Evolutionary conservation across 1,140 invertebrate genomes (phyloP), one percentile per base, ranked within the genome.

Genomic region (Calephelis virginiensis): DNA sequence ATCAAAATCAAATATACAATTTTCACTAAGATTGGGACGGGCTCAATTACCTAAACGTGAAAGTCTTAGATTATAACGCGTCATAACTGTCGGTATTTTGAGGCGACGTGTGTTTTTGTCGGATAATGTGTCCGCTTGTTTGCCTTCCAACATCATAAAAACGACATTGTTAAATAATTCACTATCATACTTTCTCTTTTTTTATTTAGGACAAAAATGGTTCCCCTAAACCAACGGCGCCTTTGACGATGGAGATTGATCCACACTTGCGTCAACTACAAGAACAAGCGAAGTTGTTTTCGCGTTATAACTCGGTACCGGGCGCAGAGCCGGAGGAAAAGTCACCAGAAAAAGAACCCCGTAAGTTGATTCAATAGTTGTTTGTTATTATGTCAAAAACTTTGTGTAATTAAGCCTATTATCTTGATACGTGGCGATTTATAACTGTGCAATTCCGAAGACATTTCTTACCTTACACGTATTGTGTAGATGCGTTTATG

Each of bases 211-310:
- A 72, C 61, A 80, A 93, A 85, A 88, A 86, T 72, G 92, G 80
- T 71, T 91, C 77, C 70, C 82, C 77, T 64, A 89, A 90, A 78
- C 83, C 83, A 63, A 89, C 81, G 62, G 89, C 84, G 3, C 92
- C 92, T n/a, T 69, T 92, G 11, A 86, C 81, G 7, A 91, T 92
- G 88, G 90, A 90, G 67, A 91, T 92, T 49, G 90, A 91, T 72
- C 87, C 89, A 5, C 85, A 91, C 67, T 78, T 90, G 61, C 77
- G 75, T 8, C 86, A 92, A 63, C 73, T 91, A 37, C 91, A 91
- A 64, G 90, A 92, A 67, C 88, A 92, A 75, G 88, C 90, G 0
- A 92, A 92, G 66, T 53, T 88, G 67, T 91, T 91, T 64, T 90
- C 90, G 6, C 82, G 84, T n/a, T 85, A 76, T 69, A 92, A 91